Percentiles rank a stretch among this genome's conserved stretches.
Evolutionary conservation across 1,140 invertebrate species (phyloP).

Genomic region (Eriocheir sinensis): DNA sequence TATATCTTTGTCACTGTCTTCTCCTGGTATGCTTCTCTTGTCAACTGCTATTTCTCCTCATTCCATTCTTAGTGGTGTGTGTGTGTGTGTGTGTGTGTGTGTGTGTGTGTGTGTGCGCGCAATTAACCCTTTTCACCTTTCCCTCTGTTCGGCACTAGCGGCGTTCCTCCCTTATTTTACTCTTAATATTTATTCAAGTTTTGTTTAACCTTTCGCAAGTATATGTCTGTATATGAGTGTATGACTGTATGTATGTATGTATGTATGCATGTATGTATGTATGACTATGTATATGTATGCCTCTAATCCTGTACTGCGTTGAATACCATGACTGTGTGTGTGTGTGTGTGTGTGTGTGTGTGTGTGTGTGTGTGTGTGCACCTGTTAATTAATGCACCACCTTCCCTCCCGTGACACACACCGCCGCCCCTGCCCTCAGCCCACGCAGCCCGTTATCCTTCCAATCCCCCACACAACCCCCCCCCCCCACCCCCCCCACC

Average conservation of each 20-base stretch:
- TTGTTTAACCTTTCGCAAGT: neutral
- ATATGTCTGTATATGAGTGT: neutral
- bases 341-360: conserved; percentile 42
- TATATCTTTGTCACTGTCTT: too few species aligned
- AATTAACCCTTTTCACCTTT: neutral
- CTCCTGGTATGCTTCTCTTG: neutral
- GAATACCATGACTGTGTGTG: neutral
- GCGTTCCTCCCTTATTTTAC: neutral
- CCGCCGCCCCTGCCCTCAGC: neutral
- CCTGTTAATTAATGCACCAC: neutral
- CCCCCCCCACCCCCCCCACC: neutral
- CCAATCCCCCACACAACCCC: neutral
- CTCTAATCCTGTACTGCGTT: too few species aligned
- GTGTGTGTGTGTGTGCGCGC: neutral
- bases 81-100: neutral
- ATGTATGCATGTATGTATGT: too few species aligned
- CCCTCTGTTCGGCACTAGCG: neutral
- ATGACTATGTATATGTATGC: neutral
- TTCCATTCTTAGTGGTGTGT: neutral
- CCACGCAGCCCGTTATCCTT: neutral
- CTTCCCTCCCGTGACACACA: neutral
- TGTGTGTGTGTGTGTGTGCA: conserved; percentile 46
- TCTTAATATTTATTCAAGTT: neutral
- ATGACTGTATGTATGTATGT: too few species aligned
- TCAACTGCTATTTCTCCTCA: neutral